These are phyloP conservation scores for Heliconius erato DNA, from an alignment of 2,888 invertebrate genomes.

Conservation along the genomic window DNA sequence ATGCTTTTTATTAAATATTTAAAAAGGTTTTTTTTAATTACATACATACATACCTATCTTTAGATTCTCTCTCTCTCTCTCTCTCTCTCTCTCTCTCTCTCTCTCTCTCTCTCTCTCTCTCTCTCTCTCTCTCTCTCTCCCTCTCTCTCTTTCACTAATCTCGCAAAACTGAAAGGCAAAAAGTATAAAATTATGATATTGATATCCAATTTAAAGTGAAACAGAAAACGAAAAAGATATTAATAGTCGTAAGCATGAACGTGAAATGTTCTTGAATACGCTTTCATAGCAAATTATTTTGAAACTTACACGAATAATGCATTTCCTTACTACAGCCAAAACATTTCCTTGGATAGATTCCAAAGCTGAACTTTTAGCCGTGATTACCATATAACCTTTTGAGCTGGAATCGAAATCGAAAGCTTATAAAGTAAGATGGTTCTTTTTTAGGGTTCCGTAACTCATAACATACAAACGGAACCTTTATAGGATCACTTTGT, in stretches of 20 bases:
- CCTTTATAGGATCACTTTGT: too few species aligned
- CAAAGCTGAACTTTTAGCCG: slow-evolving; percentile 23
- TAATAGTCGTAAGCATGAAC: slow-evolving; percentile 1
- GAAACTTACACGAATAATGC: slow-evolving; percentile 8
- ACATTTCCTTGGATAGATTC: slow-evolving; percentile 26
- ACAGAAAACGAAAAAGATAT: neutral
- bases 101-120: too few species aligned
- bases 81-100: too few species aligned
- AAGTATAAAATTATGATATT: neutral
- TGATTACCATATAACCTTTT: slow-evolving; percentile 19
- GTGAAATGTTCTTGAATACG: slow-evolving; percentile 9
- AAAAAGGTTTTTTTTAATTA: neutral
- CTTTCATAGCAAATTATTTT: slow-evolving; percentile 17
- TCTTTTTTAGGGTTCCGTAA: neutral
- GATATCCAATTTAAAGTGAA: neutral
- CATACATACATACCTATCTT: neutral
- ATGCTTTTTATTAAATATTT: too few species aligned
- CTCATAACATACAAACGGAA: too few species aligned
- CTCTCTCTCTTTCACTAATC: neutral
- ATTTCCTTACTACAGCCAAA: slow-evolving; percentile 1
- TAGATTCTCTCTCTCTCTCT: neutral
- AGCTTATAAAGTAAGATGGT: neutral
- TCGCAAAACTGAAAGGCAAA: neutral
- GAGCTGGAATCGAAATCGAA: neutral
- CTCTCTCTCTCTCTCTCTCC: too few species aligned